A percentile compares a stretch with the other conserved stretches of the same genome.
phyloP scores from a whole-genome alignment of 1,140 invertebrate species.

The Neodiprion fabricii region DNA sequence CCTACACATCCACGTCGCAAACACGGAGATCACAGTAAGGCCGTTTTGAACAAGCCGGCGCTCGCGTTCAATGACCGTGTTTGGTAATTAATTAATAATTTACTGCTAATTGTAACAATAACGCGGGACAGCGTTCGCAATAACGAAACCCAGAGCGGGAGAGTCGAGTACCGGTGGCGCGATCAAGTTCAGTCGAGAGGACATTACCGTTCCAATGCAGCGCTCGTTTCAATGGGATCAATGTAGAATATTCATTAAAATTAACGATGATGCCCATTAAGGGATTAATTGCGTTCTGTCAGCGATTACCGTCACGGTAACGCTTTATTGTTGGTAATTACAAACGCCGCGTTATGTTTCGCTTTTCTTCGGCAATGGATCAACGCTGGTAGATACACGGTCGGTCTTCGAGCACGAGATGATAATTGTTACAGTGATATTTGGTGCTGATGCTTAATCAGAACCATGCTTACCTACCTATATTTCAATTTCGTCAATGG shows the following conservation, averaged over 20 bases:
- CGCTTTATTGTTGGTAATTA: not conserved
- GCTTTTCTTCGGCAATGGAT: not conserved
- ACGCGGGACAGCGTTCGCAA: constrained; percentile 16
- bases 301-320: not conserved
- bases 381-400: no score
- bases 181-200: constrained; percentile 5
- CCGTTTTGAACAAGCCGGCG: not conserved
- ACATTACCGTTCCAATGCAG: constrained; percentile 2
- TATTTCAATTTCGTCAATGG: no score
- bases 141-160: not conserved
- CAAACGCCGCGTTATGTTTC: not conserved
- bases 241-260: constrained; percentile 6
- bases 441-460: no score
- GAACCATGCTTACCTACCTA: no score
- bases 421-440: no score
- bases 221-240: constrained; percentile 7
- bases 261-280: constrained; percentile 7
- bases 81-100: constrained; percentile 20
- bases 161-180: not conserved
- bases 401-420: no score
- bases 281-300: constrained; percentile 7
- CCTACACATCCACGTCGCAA: not conserved
- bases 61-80: not conserved
- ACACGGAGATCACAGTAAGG: not conserved
- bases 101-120: constrained; percentile 26